Conservation (phyloP, 2,113 vertebrate genomes). For the Apteryx owenii region DNA sequence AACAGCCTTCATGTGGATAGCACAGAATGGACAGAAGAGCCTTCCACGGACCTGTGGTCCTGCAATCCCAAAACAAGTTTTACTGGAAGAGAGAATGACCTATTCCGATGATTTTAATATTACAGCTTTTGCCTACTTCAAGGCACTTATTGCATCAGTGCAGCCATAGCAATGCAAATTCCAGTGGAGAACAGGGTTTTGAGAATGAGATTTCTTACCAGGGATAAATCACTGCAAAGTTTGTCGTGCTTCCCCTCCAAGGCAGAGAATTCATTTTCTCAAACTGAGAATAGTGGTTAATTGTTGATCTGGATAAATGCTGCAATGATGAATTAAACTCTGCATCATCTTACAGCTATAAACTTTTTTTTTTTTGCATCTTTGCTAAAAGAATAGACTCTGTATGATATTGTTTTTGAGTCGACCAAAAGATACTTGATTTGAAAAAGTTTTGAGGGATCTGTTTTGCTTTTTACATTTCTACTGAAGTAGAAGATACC, state of each 20-base stretch:
- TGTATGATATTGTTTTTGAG: not conserved
- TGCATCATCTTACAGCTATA: not conserved
- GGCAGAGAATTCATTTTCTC: not conserved
- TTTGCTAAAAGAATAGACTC: not conserved
- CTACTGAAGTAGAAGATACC: not conserved
- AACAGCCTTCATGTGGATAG: not conserved
- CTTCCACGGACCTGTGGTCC: not conserved
- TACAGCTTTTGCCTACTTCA: not conserved
- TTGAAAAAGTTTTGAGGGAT: not conserved
- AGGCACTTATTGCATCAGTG: not conserved
- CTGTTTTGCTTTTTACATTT: not conserved
- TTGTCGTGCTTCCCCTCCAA: not conserved
- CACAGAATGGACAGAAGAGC: not conserved
- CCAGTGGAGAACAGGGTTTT: not conserved
- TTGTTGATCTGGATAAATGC: not conserved
- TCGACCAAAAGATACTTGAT: not conserved
- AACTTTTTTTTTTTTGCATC: not conserved
- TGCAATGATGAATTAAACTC: not conserved
- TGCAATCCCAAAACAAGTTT: not conserved
- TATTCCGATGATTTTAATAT: not conserved
- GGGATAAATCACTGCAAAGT: not conserved
- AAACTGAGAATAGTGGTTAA: not conserved
- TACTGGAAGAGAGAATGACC: not conserved
- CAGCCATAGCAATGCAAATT: not conserved
- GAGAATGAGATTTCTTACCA: not conserved